These are phyloP conservation scores for Tortrix viridana DNA, from an alignment of 2,888 invertebrate genomes.

Conservation along the genomic window DNA sequence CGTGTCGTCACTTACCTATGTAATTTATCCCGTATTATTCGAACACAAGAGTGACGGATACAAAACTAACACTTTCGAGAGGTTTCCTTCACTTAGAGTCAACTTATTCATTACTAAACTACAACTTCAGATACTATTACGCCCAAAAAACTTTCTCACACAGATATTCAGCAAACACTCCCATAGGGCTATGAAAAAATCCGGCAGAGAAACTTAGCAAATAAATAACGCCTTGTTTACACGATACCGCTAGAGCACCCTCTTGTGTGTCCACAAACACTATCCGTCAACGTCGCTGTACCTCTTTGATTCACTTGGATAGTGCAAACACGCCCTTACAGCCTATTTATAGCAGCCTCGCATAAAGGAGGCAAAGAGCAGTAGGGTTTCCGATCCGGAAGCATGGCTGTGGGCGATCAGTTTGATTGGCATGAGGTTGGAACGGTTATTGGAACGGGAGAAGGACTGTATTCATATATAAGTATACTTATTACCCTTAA, in stretches of 20 bases:
- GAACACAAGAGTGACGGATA: too few relatives aligned
- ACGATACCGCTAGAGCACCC: conserved; percentile 41
- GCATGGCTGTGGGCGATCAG: not conserved
- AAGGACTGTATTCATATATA: not conserved
- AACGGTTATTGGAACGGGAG: too few relatives aligned
- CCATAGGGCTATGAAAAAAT: conserved; percentile 30
- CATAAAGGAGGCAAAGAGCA: conserved; percentile 21
- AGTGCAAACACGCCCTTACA: conserved; percentile 44
- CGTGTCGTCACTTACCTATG: too few relatives aligned
- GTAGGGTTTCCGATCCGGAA: conserved; percentile 14
- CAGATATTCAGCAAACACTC: conserved; percentile 33
- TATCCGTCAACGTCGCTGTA: conserved; percentile 52
- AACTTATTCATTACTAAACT: conserved; percentile 21
- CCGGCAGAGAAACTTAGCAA: conserved; percentile 38
- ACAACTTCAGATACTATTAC: conserved; percentile 17
- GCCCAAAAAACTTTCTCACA: conserved; percentile 18
- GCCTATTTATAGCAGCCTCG: conserved; percentile 40
- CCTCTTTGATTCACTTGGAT: conserved; percentile 47
- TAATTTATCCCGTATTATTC: too few relatives aligned
- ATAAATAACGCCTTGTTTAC: conserved; percentile 45
- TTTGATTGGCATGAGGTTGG: too few relatives aligned
- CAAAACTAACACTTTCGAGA: not conserved
- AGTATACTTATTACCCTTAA: conserved; percentile 28
- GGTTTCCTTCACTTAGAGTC: conserved; percentile 13
- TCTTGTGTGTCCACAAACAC: conserved; percentile 51